Evolutionary conservation across 1,140 invertebrate genomes (phyloP), one percentile per base, ranked within the genome.

Genomic region (Brachionus asplanchnoidis): DNA sequence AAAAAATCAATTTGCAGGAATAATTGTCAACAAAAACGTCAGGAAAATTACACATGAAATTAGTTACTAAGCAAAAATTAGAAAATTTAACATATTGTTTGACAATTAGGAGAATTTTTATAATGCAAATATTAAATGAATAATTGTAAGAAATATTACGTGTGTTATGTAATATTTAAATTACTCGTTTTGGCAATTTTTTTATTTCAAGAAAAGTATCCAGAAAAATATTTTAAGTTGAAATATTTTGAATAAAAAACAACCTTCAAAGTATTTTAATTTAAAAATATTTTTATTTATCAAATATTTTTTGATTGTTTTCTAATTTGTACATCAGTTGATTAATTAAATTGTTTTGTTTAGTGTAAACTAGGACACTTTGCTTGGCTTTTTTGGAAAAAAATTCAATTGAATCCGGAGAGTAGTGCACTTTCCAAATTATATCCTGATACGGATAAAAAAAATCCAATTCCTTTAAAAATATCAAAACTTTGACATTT

Each of bases 331-430:
- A 50, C 44, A 77, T 77, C 12, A 77, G 42, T 46, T 50, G 20
- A 50, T 77, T 77, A 14, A 77, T 77, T 50, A 77, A 20, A 77
- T 77, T 77, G 46, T 77, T 77, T 77, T 77, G 73, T 28, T 77
- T 77, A 2, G 73, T 77, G 73, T 77, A 77, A 23, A 26, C 73
- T 23, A 50, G 9, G 1, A 77, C 8, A 28, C 73, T 77, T 77
- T 77, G 73, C 50, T 77, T 46, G 40, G 42, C 26, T 77, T 77
- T 77, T 77, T 77, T 77, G 3, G 73, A 77, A 50, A 77, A 77
- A 50, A 77, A 50, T 53, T 77, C 73, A 3, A 77, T 77, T 8
- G 42, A 77, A 50, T 77, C 73, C 4, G 73, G 73, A 12, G 73
- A 77, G 28, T 77, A 77, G 44, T 77, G 73, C 9, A 46, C 23